These are phyloP conservation scores for Gallinago nigripennis DNA, from an alignment of 2,797 vertebrate species.

Conservation along the genomic window DNA sequence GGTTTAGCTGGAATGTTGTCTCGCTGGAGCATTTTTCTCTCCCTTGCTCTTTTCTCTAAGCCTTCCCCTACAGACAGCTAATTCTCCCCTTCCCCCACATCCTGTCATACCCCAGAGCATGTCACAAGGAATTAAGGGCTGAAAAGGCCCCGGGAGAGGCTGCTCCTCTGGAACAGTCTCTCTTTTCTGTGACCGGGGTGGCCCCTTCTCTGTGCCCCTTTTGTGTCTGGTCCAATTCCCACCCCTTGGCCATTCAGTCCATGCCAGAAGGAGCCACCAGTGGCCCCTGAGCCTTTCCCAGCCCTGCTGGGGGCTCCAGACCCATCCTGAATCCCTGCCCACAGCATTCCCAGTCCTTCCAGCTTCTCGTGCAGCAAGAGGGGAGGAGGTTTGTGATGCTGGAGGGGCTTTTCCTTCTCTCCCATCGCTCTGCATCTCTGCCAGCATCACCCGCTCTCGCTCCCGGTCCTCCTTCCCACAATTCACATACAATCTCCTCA, in stretches of 20 bases:
- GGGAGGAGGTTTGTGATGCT: neutral
- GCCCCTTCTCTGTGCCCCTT: constrained; percentile 51
- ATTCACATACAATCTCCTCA: constrained; percentile 60
- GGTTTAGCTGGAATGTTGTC: constrained; percentile 31
- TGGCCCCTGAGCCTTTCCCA: neutral
- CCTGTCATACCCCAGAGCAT: constrained; percentile 20
- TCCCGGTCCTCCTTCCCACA: constrained; percentile 62
- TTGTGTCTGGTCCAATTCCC: constrained; percentile 57
- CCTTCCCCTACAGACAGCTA: constrained; percentile 38
- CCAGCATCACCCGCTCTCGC: constrained; percentile 4
- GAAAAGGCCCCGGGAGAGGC: constrained; percentile 19
- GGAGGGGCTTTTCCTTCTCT: neutral
- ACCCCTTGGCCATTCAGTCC: constrained; percentile 19
- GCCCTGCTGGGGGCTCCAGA: neutral
- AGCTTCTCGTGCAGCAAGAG: neutral
- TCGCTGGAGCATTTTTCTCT: neutral
- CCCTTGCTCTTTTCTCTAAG: constrained; percentile 50
- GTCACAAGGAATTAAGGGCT: constrained; percentile 17
- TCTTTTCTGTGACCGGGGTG: constrained; percentile 3
- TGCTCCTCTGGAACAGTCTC: constrained; percentile 40
- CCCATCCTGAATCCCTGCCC: fast-evolving
- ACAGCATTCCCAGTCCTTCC: neutral
- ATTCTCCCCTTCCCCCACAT: constrained; percentile 34
- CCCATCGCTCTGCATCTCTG: neutral
- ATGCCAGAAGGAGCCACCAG: neutral